Evolutionary conservation across 2,113 vertebrate species (phyloP).

Genomic region (Microcebus murinus): DNA sequence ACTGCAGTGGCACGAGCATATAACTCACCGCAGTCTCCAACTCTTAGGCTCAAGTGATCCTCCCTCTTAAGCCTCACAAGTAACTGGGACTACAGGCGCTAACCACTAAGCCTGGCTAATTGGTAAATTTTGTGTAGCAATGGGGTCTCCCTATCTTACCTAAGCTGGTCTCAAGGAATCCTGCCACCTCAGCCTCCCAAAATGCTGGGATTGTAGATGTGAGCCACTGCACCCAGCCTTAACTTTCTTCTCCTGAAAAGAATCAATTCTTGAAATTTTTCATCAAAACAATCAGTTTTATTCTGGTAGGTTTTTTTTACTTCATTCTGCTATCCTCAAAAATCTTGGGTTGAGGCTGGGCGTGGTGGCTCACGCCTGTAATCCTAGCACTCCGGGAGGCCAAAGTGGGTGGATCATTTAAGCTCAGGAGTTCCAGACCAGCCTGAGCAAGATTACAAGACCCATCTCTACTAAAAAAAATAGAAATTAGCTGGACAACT

Average conservation of each 20-base stretch:
- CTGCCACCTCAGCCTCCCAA: fast-evolving
- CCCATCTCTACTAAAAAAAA: no score
- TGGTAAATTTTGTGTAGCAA: background rate
- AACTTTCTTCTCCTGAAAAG: background rate
- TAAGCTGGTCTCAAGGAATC: background rate
- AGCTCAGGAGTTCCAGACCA: no score
- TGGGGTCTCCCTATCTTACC: background rate
- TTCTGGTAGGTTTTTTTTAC: background rate
- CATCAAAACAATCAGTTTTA: background rate
- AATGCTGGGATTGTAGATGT: background rate
- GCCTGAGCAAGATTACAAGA: no score
- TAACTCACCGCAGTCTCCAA: background rate
- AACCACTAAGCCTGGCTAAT: background rate
- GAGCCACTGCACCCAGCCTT: background rate
- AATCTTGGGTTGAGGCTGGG: background rate
- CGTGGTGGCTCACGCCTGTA: no score
- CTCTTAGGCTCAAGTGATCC: background rate
- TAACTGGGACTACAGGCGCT: background rate
- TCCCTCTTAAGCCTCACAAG: background rate
- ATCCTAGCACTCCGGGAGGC: no score
- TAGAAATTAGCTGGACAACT: no score
- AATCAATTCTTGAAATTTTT: background rate
- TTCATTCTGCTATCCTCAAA: background rate
- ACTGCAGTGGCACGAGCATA: background rate
- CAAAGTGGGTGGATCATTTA: fast-evolving